Base-by-base conservation (phyloP, 2,113 vertebrate genomes). In the Arvicanthis niloticus region DNA sequence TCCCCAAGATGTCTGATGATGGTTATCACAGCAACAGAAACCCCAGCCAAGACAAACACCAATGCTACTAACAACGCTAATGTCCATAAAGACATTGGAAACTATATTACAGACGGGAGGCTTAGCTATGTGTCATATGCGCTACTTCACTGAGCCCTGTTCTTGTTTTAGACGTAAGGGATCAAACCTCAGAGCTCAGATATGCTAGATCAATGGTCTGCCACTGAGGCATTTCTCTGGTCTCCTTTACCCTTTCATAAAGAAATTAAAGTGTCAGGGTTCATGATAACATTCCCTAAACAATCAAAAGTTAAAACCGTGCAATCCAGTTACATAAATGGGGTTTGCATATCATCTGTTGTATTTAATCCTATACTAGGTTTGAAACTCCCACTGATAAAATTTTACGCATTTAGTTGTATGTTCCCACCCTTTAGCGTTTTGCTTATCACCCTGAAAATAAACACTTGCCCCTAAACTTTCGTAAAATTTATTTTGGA, bases 401-500 rank as follows among this genome's bases (percentile, higher is more conserved):
- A 51, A 89, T 81, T 81, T 90, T 45, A 76, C 12, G 37, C 34
- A 67, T 37, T 45, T 67, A 29, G 2, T 13, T 84, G 17, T 84
- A 62, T 40, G 56, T 42, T 90, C 37, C 12, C 37, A 90, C 8
- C 4, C 40, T 91, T 84, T 72, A 42, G 72, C 29, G 16, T 53
- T 80, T 90, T 91, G 6, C 56, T 82, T 80, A 67, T 78, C 82
- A 73, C 65, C 51, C 37, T 45, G 0, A 53, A 85, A 92, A 65
- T 72, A 90, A 94, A 88, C 45, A 26, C 3, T 3, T 21, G 56
- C 22, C 42, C 91, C 24, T 31, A 19, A 6, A 90, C 86, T 73
- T 96, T 90, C 11, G 65, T 22, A 65, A 29, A 40, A 95, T 86
- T 76, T 67, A 62, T 40, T 94, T 91, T 77, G 65, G 40, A 45